phyloP scores from a whole-genome alignment of 2,113 vertebrate genomes.

The Oxyura jamaicensis region DNA sequence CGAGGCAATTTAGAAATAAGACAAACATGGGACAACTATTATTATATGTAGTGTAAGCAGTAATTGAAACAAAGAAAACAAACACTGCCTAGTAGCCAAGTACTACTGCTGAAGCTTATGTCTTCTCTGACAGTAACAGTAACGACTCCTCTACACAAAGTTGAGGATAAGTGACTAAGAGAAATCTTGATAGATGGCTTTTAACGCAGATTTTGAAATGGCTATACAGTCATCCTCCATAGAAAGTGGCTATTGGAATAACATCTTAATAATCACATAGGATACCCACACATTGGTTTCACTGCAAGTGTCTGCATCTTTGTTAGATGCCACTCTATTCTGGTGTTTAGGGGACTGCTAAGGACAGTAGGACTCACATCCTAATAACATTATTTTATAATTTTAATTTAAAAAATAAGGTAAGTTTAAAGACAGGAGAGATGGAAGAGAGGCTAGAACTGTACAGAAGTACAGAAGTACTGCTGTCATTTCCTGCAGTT shows the following conservation, averaged over 20 bases:
- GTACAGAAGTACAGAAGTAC: background rate
- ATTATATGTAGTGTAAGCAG: background rate
- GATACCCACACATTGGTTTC: fast-evolving
- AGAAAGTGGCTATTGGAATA: background rate
- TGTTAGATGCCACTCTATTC: background rate
- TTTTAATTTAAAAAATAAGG: background rate
- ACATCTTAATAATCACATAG: background rate
- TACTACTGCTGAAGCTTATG: background rate
- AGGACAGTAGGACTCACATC: background rate
- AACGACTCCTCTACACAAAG: background rate
- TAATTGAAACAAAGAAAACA: background rate
- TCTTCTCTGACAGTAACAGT: background rate
- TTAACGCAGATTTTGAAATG: constrained; percentile 46
- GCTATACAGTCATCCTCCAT: background rate
- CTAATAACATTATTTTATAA: background rate
- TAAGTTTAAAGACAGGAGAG: background rate
- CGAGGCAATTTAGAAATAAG: background rate
- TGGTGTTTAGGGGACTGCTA: background rate
- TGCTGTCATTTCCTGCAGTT: background rate
- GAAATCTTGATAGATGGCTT: constrained; percentile 32
- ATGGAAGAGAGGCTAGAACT: background rate
- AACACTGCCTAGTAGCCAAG: background rate
- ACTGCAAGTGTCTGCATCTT: background rate
- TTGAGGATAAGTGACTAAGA: constrained; percentile 2
- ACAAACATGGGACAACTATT: background rate